Percentiles rank a stretch among this genome's conserved stretches.
Conservation (phyloP, 2,797 vertebrate species). For the Phrynocephalus forsythii region DNA sequence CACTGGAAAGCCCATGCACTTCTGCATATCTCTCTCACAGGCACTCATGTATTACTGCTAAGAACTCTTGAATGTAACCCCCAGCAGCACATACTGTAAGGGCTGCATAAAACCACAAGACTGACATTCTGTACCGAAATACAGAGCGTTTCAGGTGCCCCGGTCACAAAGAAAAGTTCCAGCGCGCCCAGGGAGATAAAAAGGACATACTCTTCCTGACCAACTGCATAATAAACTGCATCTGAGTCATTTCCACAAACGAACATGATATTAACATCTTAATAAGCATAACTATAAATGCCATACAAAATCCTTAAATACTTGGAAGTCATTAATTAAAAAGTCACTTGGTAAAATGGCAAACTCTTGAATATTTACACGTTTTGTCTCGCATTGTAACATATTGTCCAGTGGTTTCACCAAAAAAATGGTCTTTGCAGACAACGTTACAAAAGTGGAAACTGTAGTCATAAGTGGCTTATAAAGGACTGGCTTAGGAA, state of each 20-base stretch:
- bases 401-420: slow-evolving; percentile 31
- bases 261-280: background rate
- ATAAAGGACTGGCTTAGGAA: slow-evolving; percentile 58
- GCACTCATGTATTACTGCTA: background rate
- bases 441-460: slow-evolving; percentile 57
- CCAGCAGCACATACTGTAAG: background rate
- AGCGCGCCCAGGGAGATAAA: background rate
- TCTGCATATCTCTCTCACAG: no score
- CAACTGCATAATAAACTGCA: background rate
- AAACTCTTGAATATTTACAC: slow-evolving; percentile 15
- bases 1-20: no score
- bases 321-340: slow-evolving; percentile 51
- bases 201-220: background rate
- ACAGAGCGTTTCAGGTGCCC: background rate
- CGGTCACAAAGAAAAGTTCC: background rate
- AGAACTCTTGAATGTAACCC: background rate
- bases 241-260: background rate
- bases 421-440: slow-evolving; percentile 36
- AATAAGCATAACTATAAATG: slow-evolving; percentile 37
- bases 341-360: slow-evolving; percentile 15
- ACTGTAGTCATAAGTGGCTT: slow-evolving; percentile 67
- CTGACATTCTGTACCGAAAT: background rate
- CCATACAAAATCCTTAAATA: background rate
- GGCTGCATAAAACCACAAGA: background rate
- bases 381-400: slow-evolving; percentile 39